These are phyloP conservation scores for Cydia splendana DNA, from an alignment of 1,140 invertebrate species.

Conservation along the genomic window DNA sequence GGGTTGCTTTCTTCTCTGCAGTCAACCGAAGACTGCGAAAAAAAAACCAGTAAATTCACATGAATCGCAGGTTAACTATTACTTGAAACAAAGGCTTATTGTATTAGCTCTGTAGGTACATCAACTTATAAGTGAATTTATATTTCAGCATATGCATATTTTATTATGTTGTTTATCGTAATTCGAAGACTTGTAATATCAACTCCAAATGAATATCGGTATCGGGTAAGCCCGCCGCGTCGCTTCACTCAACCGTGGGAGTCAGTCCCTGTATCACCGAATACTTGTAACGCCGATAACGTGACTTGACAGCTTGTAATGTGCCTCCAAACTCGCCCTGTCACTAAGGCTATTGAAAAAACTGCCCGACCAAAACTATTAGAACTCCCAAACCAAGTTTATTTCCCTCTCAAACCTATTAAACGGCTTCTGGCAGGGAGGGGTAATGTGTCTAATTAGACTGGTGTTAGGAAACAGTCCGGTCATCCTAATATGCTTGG, in stretches of 20 bases:
- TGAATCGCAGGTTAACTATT: background rate
- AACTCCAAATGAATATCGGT: background rate
- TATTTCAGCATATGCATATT: background rate
- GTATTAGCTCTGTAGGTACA: background rate
- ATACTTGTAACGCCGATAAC: slow-evolving; percentile 66
- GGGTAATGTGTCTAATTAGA: slow-evolving; percentile 58
- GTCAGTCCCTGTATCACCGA: slow-evolving; percentile 48
- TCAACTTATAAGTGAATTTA: background rate
- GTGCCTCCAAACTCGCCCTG: slow-evolving; percentile 64
- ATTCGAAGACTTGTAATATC: background rate
- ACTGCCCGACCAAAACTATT: slow-evolving; percentile 47
- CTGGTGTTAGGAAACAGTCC: slow-evolving; percentile 58
- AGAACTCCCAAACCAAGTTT: slow-evolving; percentile 44
- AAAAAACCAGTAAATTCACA: background rate
- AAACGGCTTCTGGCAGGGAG: slow-evolving; percentile 31
- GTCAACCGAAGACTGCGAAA: background rate
- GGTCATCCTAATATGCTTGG: slow-evolving; percentile 61
- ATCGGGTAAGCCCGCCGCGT: background rate
- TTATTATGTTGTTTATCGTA: slow-evolving; percentile 3
- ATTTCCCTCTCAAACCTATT: slow-evolving; percentile 26
- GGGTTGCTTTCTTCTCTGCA: no score
- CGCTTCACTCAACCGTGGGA: slow-evolving; percentile 53
- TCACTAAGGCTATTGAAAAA: slow-evolving; percentile 63
- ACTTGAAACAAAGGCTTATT: background rate
- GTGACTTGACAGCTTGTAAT: slow-evolving; percentile 62